Conservation (phyloP, 2,888 invertebrate genomes). For the Rhabditoides inermis region DNA sequence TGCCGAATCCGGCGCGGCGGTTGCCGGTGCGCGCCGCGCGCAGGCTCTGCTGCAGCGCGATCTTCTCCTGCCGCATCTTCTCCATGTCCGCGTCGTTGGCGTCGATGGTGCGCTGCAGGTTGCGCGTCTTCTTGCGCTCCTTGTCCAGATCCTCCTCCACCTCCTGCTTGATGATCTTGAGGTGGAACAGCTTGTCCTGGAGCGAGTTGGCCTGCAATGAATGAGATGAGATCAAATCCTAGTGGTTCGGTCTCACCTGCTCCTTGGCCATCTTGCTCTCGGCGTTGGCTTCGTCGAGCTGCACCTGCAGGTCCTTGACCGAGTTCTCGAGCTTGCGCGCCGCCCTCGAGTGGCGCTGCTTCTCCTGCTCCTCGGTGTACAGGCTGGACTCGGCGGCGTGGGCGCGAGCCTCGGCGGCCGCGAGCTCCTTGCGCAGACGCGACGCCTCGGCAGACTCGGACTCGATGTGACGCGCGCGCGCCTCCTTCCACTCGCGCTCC, state of each 20-base stretch:
- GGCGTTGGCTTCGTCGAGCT: slow-evolving; percentile 9
- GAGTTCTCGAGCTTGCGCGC: slow-evolving; percentile 3
- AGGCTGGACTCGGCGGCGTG: background rate
- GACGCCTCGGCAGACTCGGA: background rate
- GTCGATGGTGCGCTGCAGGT: background rate
- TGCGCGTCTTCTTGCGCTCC: slow-evolving; percentile 6
- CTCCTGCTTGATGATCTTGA: slow-evolving; percentile 10
- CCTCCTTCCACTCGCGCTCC: too few species aligned
- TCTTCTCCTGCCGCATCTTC: background rate
- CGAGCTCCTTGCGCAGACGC: slow-evolving; percentile 1
- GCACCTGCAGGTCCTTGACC: slow-evolving; percentile 8
- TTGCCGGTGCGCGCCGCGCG: too few species aligned
- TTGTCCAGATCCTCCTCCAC: slow-evolving; percentile 9
- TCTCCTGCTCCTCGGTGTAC: background rate
- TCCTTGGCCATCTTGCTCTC: slow-evolving; percentile 13
- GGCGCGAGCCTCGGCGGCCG: background rate
- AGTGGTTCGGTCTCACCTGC: background rate
- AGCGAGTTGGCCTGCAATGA: slow-evolving; percentile 3
- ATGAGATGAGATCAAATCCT: background rate
- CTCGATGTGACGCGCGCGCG: slow-evolving; percentile 5
- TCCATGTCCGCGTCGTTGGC: slow-evolving; percentile 5
- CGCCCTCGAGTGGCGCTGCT: background rate
- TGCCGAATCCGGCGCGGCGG: too few species aligned
- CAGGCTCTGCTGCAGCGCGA: too few species aligned
- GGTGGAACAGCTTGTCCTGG: slow-evolving; percentile 3